phyloP scores from a whole-genome alignment of 2,797 vertebrate species.

The Chelon auratus region DNA sequence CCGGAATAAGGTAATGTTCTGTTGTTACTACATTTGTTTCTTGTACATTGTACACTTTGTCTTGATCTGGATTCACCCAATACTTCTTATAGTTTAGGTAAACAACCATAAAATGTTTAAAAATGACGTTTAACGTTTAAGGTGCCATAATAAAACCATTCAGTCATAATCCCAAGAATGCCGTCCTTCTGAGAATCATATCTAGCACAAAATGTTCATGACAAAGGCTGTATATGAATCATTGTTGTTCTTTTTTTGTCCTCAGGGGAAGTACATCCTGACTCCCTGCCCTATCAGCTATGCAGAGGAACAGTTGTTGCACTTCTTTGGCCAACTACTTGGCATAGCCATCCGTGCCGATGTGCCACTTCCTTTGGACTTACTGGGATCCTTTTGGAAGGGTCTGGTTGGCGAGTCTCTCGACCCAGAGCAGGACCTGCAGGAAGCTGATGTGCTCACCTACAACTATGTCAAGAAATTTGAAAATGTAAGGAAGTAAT shows the following conservation, averaged over 20 bases:
- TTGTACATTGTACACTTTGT: constrained; percentile 1
- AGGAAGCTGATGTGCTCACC: constrained; percentile 95
- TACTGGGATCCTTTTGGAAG: constrained; percentile 97
- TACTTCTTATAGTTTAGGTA: constrained; percentile 2
- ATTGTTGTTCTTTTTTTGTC: constrained; percentile 19
- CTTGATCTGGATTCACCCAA: neutral
- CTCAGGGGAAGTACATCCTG: constrained; percentile 95
- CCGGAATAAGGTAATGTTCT: constrained; percentile 92
- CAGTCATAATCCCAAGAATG: neutral
- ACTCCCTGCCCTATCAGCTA: constrained; percentile 95
- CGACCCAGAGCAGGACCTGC: constrained; percentile 91
- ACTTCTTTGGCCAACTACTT: constrained; percentile 96
- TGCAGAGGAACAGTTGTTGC: constrained; percentile 94
- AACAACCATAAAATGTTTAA: neutral
- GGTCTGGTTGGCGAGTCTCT: constrained; percentile 91
- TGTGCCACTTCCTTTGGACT: constrained; percentile 94
- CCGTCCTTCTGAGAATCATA: neutral
- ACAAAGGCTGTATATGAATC: neutral
- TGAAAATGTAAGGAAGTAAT: constrained; percentile 87
- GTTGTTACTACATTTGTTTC: constrained; percentile 6
- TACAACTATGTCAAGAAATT: constrained; percentile 96
- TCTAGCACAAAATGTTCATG: neutral
- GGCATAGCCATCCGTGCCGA: constrained; percentile 97
- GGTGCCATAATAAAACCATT: neutral
- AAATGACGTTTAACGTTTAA: neutral